A percentile compares a stretch with the other conserved stretches of the same genome.
These are phyloP conservation scores for Apodemus agrarius DNA, from an alignment of 2,797 vertebrate species.

Conservation along the genomic window DNA sequence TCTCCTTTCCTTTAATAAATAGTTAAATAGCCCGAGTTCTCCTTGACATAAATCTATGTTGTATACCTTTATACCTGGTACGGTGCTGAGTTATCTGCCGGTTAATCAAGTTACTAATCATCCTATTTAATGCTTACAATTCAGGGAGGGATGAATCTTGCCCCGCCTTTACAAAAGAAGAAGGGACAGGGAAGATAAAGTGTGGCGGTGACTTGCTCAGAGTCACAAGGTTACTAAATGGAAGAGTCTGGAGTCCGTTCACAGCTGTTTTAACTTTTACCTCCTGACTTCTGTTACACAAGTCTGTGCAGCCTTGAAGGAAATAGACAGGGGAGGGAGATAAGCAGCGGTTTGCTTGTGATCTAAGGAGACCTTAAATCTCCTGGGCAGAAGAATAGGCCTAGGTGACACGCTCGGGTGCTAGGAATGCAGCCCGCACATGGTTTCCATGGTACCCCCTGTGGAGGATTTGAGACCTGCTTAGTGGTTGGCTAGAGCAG, in stretches of 20 bases:
- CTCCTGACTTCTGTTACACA: slow-evolving; percentile 19
- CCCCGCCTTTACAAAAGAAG: slow-evolving; percentile 20
- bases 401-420: not conserved
- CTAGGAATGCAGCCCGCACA: not conserved
- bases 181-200: not conserved
- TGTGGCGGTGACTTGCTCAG: not conserved
- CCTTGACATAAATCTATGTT: not conserved
- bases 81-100: not conserved
- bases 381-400: not conserved
- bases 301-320: not conserved
- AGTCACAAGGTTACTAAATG: not conserved
- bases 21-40: not conserved
- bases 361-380: not conserved
- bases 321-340: not conserved
- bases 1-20: not conserved
- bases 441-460: not conserved
- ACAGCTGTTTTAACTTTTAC: not conserved
- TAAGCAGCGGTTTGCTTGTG: not conserved
- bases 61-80: not conserved
- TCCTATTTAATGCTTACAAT: not conserved
- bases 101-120: not conserved
- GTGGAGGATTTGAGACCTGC: not conserved
- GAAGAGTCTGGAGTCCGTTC: not conserved
- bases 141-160: not conserved
- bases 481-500: not conserved